Evolutionary conservation across 30 jellyfish, hydroid and myxozoan genomes (phyloP).

Genomic region (Turritopsis dohrnii): DNA sequence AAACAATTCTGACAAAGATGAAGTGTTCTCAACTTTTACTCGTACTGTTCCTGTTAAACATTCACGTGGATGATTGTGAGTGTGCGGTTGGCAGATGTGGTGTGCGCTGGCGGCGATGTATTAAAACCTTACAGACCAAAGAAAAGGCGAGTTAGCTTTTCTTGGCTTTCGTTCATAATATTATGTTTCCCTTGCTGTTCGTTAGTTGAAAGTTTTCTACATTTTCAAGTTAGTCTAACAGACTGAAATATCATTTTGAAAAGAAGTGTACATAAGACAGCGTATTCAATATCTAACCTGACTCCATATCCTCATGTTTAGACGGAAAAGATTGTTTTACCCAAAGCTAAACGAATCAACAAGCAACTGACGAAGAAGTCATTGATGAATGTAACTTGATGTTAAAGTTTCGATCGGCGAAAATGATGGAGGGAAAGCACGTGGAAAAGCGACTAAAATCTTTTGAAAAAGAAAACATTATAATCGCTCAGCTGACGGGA

Average conservation of each 20-base stretch:
- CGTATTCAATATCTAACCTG: no score
- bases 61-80: not conserved
- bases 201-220: no score
- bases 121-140: not conserved
- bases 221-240: no score
- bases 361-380: not conserved
- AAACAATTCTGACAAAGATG: no score
- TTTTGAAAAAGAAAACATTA: not conserved
- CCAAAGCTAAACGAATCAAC: not conserved
- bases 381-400: not conserved
- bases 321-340: not conserved
- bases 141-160: no score
- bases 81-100: not conserved
- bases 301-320: not conserved
- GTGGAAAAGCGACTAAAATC: not conserved
- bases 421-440: not conserved
- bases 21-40: not conserved
- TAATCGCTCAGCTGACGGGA: not conserved
- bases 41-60: not conserved
- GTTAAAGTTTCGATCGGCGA: not conserved
- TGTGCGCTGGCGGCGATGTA: not conserved
- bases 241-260: no score
- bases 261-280: no score
- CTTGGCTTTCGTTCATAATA: no score
- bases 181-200: no score